These are phyloP conservation scores for Erebia epiphron DNA, from an alignment of 2,888 invertebrate genomes.

Conservation along the genomic window DNA sequence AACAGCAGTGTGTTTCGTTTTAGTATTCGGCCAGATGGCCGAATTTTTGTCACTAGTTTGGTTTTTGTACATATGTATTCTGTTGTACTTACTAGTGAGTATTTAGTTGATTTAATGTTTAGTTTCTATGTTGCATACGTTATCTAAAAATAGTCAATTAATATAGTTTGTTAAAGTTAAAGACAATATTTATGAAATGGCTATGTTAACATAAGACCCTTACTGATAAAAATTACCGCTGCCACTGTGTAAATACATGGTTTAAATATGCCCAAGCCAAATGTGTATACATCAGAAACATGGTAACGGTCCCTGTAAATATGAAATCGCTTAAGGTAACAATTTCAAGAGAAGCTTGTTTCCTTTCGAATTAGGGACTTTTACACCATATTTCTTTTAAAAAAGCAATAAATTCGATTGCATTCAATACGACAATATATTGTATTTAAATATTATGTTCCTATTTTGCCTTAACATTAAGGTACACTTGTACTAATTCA, in stretches of 20 bases:
- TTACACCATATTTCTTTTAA: not conserved
- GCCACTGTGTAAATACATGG: too few relatives aligned
- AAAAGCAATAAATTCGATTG: not conserved
- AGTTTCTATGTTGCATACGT: not conserved
- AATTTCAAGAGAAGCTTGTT: not conserved
- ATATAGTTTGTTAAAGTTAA: not conserved
- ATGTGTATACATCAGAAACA: too few relatives aligned
- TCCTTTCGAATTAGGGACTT: not conserved
- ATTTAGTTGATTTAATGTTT: not conserved
- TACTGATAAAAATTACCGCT: not conserved
- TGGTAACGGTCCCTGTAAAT: too few relatives aligned
- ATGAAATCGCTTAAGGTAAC: not conserved
- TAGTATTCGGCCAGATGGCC: not conserved
- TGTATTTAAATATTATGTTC: not conserved
- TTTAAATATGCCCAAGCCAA: too few relatives aligned
- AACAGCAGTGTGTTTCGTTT: too few relatives aligned
- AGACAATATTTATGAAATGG: conserved; percentile 2
- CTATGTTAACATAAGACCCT: not conserved
- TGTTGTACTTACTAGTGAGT: conserved; percentile 5
- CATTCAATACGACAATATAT: not conserved
- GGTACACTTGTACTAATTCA: not conserved
- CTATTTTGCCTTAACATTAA: conserved; percentile 1
- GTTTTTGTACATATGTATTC: conserved; percentile 7
- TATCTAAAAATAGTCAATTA: not conserved
- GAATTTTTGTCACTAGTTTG: not conserved